Conservation (phyloP, 2,888 invertebrate species). For the Zele albiditarsus region DNA sequence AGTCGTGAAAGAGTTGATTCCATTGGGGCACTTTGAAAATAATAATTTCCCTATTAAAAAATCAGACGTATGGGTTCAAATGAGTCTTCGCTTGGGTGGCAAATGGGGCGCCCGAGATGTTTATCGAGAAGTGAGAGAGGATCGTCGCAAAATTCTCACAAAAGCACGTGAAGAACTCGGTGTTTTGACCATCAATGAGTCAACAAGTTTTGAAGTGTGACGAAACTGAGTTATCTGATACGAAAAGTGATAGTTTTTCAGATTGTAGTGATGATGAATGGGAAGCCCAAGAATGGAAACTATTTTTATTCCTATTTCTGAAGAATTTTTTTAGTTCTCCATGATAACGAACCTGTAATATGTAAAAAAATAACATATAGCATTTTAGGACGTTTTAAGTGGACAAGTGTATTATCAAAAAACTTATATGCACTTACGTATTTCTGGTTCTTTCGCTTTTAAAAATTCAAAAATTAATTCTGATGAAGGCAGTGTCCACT, state of each 20-base stretch:
- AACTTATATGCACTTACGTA: constrained; percentile 28
- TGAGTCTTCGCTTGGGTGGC: neutral
- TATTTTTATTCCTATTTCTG: neutral
- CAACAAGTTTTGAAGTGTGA: neutral
- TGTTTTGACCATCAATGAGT: neutral
- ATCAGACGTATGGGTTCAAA: constrained; percentile 13
- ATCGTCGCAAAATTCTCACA: constrained; percentile 20
- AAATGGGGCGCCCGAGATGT: constrained; percentile 19
- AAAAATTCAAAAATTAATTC: constrained; percentile 32
- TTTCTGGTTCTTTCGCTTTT: constrained; percentile 37
- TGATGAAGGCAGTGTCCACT: constrained; percentile 11
- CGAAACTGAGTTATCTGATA: neutral
- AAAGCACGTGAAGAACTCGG: constrained; percentile 12
- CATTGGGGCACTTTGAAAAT: neutral
- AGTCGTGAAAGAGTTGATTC: neutral
- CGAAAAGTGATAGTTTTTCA: neutral
- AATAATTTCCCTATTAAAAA: constrained; percentile 11
- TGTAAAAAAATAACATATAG: constrained; percentile 27
- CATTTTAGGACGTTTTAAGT: constrained; percentile 29
- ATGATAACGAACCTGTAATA: constrained; percentile 2
- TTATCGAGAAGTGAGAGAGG: constrained; percentile 26
- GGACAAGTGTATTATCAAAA: constrained; percentile 36
- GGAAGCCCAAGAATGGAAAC: neutral
- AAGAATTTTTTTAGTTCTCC: constrained; percentile 5
- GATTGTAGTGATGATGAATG: neutral